Conservation (phyloP, 2,797 vertebrate species). For the Sebastes diaconus region DNA sequence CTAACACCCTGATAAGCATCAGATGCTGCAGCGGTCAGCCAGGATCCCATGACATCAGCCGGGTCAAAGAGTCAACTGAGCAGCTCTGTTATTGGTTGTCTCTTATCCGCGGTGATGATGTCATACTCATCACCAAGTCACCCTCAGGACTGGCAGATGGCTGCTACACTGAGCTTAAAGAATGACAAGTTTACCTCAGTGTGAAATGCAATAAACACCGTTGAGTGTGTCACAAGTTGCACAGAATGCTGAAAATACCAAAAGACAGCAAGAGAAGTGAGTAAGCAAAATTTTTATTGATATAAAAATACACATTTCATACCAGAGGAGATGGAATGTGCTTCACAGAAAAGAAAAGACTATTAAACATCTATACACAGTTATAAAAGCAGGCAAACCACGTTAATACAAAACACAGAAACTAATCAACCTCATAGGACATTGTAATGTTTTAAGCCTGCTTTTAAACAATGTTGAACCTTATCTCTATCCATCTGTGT, state of each 20-base stretch:
- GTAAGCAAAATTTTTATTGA: not conserved
- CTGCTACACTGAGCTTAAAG: not conserved
- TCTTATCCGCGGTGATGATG: constrained; percentile 37
- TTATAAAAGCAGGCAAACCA: too few relatives aligned
- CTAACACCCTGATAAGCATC: constrained; percentile 72
- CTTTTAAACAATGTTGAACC: not conserved
- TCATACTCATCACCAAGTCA: constrained; percentile 31
- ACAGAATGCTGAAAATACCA: not conserved
- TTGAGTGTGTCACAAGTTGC: not conserved
- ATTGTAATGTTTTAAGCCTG: not conserved
- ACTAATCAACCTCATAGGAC: not conserved
- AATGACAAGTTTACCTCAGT: not conserved
- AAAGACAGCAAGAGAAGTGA: not conserved
- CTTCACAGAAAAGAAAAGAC: not conserved
- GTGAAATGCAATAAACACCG: not conserved
- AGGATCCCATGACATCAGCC: constrained; percentile 79
- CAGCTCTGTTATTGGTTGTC: constrained; percentile 6
- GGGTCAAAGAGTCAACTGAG: constrained; percentile 22
- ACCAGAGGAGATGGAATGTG: not conserved
- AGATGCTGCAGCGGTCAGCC: constrained; percentile 66
- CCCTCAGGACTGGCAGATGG: not conserved
- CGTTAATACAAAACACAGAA: not conserved
- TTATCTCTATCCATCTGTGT: too few relatives aligned
- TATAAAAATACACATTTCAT: not conserved
- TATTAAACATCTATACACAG: not conserved